Evolutionary conservation across 2,888 invertebrate genomes (phyloP).

Genomic region (Synanthedon formicaeformis): DNA sequence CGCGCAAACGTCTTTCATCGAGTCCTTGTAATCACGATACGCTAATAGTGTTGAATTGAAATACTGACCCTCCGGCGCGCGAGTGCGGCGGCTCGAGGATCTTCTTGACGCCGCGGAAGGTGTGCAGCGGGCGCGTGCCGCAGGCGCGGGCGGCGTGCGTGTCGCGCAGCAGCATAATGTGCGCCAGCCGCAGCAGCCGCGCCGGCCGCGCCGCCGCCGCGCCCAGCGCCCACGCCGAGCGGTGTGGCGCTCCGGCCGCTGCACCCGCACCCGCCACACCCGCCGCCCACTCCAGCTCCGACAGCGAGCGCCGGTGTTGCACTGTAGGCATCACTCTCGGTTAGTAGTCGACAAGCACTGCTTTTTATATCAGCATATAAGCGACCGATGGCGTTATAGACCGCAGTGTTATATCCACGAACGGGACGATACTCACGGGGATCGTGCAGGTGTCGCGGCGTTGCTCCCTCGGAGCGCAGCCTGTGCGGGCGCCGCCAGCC

Average conservation of each 20-base stretch:
- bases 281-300: slow-evolving; percentile 75
- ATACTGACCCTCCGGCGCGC: slow-evolving; percentile 39
- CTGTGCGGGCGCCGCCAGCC: slow-evolving; percentile 51
- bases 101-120: slow-evolving; percentile 85
- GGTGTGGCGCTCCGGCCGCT: slow-evolving; percentile 19
- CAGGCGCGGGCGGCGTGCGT: slow-evolving; percentile 79
- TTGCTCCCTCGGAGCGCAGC: slow-evolving; percentile 39
- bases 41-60: too few species aligned
- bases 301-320: slow-evolving; percentile 79
- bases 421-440: slow-evolving; percentile 18
- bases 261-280: slow-evolving; percentile 49
- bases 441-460: slow-evolving; percentile 20
- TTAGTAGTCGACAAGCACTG: too few species aligned
- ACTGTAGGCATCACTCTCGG: slow-evolving; percentile 23
- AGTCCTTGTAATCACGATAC: too few species aligned
- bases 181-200: slow-evolving; percentile 78
- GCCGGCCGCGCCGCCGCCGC: slow-evolving; percentile 36
- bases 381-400: too few species aligned
- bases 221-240: slow-evolving; percentile 10
- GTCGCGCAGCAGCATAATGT: slow-evolving; percentile 88
- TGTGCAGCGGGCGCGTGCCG: slow-evolving; percentile 81
- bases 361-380: too few species aligned
- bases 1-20: too few species aligned
- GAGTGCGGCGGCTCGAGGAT: slow-evolving; percentile 76
- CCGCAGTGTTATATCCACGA: slow-evolving; percentile 1